phyloP scores from a whole-genome alignment of 2,113 vertebrate species.

The Telmatochromis brachygnathus region DNA sequence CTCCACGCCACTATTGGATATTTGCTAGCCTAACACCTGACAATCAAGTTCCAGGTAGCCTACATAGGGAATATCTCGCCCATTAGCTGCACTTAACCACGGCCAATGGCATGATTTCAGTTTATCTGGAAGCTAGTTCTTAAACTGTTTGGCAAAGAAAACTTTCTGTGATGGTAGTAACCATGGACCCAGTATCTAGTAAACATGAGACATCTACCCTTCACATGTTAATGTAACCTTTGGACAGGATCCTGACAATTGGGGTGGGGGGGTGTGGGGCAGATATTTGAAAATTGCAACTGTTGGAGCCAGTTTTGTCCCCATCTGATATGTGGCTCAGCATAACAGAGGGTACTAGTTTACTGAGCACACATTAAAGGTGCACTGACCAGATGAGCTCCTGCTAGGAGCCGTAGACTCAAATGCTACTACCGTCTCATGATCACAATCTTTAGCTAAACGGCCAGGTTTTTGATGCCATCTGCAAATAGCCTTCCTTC shows the following conservation, averaged over 20 bases:
- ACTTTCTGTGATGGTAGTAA: neutral
- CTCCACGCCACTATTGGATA: neutral
- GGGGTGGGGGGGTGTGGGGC: neutral
- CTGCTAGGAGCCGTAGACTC: neutral
- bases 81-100: neutral
- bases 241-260: neutral
- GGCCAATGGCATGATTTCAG: neutral
- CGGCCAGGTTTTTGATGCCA: neutral
- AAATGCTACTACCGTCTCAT: rapidly evolving
- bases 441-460: neutral
- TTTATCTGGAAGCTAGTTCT: neutral
- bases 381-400: neutral
- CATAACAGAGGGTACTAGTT: neutral
- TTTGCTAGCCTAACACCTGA: neutral
- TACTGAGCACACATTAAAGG: neutral
- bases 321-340: neutral
- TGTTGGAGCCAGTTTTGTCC: neutral
- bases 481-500: neutral
- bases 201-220: neutral
- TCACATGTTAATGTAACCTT: neutral
- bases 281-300: neutral
- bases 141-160: neutral
- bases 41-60: neutral
- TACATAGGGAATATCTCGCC: neutral
- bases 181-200: neutral